phyloP scores from a whole-genome alignment of 2,113 vertebrate species.

The Ammodytes dubius region DNA sequence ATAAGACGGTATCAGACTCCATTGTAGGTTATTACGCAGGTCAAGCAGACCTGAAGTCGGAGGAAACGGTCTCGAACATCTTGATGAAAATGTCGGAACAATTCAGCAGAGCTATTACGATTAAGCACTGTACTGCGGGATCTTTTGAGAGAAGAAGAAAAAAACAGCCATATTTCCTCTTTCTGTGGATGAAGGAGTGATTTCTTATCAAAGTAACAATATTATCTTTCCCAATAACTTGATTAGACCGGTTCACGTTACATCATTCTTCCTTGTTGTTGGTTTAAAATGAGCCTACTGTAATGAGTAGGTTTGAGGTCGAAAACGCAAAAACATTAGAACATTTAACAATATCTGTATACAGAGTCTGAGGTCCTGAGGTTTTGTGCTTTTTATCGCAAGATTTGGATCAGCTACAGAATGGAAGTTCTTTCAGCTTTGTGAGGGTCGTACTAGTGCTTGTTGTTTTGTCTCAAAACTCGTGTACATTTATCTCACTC shows the following conservation, averaged over 20 bases:
- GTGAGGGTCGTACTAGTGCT: neutral
- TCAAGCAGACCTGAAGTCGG: constrained; percentile 10
- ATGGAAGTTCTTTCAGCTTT: neutral
- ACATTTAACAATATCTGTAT: neutral
- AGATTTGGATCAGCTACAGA: neutral
- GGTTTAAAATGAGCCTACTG: neutral
- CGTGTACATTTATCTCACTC: neutral
- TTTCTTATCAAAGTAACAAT: constrained; percentile 38
- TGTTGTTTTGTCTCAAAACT: no score
- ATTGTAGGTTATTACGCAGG: constrained; percentile 5
- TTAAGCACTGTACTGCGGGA: neutral
- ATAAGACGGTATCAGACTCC: neutral
- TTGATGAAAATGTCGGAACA: constrained; percentile 8
- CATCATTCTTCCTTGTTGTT: neutral
- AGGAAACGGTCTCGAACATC: constrained; percentile 38
- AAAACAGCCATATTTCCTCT: neutral
- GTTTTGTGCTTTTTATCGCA: neutral
- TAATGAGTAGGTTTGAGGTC: neutral
- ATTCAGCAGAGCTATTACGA: neutral
- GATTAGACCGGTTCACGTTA: constrained; percentile 20
- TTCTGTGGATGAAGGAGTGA: constrained; percentile 2
- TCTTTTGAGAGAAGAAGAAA: neutral
- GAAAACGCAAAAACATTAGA: neutral
- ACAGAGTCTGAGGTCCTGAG: neutral
- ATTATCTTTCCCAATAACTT: constrained; percentile 15